Conservation (phyloP, 2,888 invertebrate genomes). For the Dexiosoma caninum region DNA sequence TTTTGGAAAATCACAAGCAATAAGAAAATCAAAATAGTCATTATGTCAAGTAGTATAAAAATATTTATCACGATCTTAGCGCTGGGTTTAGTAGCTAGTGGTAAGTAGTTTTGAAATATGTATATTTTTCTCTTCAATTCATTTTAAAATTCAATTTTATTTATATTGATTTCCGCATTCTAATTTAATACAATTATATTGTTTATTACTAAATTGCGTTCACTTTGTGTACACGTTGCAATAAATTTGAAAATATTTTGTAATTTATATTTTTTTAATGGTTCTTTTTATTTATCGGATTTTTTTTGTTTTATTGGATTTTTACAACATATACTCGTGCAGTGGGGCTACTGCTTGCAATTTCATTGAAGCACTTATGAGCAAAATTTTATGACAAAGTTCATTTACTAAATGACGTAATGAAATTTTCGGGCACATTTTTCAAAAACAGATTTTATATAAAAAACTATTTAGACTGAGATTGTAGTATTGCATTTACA, state of each 20-base stretch:
- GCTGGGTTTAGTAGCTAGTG: conserved; percentile 38
- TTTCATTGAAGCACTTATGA: neutral
- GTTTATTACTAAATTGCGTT: neutral
- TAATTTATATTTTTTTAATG: conserved; percentile 15
- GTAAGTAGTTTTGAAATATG: conserved; percentile 40
- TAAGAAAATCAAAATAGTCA: conserved; percentile 51
- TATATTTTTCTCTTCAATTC: neutral
- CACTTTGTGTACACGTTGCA: conserved; percentile 25
- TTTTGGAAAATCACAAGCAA: conserved; percentile 12
- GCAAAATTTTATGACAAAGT: neutral
- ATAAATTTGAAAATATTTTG: conserved; percentile 21
- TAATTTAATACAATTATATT: neutral
- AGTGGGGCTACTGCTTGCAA: neutral
- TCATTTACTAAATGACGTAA: too few relatives aligned
- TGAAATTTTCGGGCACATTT: too few relatives aligned
- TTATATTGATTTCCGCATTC: neutral
- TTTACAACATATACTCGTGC: too few relatives aligned
- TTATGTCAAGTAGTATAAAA: conserved; percentile 56
- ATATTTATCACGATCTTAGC: conserved; percentile 44
- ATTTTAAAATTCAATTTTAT: neutral
- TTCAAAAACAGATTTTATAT: too few relatives aligned
- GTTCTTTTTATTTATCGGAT: conserved; percentile 14
- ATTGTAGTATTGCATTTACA: too few relatives aligned
- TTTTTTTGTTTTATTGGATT: neutral
- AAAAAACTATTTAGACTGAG: too few relatives aligned